phyloP scores from a whole-genome alignment of 2,888 invertebrate species.

The Laothoe populi region DNA sequence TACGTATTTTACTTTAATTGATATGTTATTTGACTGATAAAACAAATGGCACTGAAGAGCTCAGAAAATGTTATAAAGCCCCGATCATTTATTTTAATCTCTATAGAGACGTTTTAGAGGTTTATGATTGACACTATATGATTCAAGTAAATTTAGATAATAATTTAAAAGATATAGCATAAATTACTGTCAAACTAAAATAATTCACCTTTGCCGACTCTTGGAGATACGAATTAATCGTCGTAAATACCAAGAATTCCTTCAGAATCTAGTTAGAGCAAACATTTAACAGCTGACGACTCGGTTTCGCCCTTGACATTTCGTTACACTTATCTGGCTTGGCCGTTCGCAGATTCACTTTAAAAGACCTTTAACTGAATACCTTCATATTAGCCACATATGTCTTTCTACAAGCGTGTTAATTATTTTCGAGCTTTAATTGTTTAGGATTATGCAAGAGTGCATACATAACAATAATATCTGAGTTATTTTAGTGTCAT shows the following conservation, averaged over 20 bases:
- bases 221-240: conserved; percentile 1
- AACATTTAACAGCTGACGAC: conserved; percentile 30
- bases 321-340: conserved; percentile 55
- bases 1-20: too few relatives aligned
- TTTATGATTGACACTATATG: not conserved
- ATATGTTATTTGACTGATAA: too few relatives aligned
- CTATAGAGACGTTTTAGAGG: not conserved
- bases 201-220: conserved; percentile 19
- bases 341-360: conserved; percentile 25
- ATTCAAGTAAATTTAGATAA: not conserved
- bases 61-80: too few relatives aligned
- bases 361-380: conserved; percentile 54
- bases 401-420: conserved; percentile 4
- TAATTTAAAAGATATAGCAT: not conserved
- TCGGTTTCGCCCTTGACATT: conserved; percentile 69
- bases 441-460: not conserved
- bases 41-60: too few relatives aligned
- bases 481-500: not conserved
- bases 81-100: too few relatives aligned
- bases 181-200: conserved; percentile 7
- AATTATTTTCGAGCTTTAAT: conserved; percentile 3
- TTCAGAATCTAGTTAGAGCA: conserved; percentile 36
- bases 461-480: not conserved
- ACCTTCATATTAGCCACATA: conserved; percentile 30
- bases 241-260: conserved; percentile 37